Evolutionary conservation across 2,888 invertebrate species (phyloP), one percentile per base, ranked within the genome.

Genomic region (Xiphydria camelus): DNA sequence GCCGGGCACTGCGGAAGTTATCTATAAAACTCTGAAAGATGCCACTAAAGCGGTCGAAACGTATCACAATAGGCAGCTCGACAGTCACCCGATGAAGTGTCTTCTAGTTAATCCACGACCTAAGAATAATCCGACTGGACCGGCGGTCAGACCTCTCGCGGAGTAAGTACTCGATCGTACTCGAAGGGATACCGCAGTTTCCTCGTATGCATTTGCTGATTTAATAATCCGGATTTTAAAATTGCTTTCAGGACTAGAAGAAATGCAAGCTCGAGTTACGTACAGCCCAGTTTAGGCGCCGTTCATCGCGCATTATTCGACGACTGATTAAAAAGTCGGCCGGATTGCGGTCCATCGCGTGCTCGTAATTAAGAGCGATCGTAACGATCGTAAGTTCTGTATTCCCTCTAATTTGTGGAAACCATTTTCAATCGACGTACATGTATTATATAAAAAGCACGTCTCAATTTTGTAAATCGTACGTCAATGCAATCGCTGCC

Each of bases 11-110:
- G 95, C 94, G 0, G 94, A 95, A 78, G 94, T 95, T 1, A 89
- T 94, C 57, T 95, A 93, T 73, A 87, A 88, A 66, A 86, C 85
- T 32, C 80, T 89, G 55, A 86, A 88, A 57, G 92, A 94, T 76
- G 95, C 95, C 20, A 86, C 91, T 62, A 86, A 86, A 73, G 94
- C 96, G 1, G 92, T 94, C 2, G 92, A 94, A 62, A 87, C 92
- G 41, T 95, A 95, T 77, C 94, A 95, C 73, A 94, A 94, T 75
- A 80, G 95, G 38, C 93, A 94, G 68, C 78, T 96, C 31, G 95
- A 96, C 78, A 94, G 94, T 1, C 91, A 91, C 68, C 93, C 93
- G 3, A 94, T 94, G 94, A 91, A 91, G 71, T 93, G 92, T 70
- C 82, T 91, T 41, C 79, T 93, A 51, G 91, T 92, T 4, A 89